A percentile compares a stretch with the other conserved stretches of the same genome.
Evolutionary conservation across 2,888 invertebrate genomes (phyloP).

Genomic region (Tinea pellionella): DNA sequence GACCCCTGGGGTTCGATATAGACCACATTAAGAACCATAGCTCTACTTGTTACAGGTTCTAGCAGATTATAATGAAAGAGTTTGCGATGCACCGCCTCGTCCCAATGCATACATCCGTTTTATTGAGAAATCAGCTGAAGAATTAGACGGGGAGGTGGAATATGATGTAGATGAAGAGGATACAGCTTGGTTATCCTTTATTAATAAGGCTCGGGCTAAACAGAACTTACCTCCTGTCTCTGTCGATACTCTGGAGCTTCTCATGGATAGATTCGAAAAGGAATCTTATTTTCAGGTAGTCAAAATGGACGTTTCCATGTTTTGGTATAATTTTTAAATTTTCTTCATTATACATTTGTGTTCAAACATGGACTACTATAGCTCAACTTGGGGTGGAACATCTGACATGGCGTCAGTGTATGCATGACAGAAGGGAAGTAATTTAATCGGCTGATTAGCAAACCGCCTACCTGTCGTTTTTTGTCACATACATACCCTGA

Average conservation of each 20-base stretch:
- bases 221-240: slow-evolving; percentile 81
- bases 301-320: too few relatives aligned
- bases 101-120: slow-evolving; percentile 93
- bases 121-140: slow-evolving; percentile 94
- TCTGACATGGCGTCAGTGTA: too few relatives aligned
- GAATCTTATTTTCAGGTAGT: slow-evolving; percentile 95
- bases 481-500: too few relatives aligned
- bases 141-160: slow-evolving; percentile 92
- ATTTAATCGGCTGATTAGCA: too few relatives aligned
- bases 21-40: too few relatives aligned
- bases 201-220: slow-evolving; percentile 82
- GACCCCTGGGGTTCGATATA: too few relatives aligned
- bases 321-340: too few relatives aligned
- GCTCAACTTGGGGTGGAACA: too few relatives aligned
- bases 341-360: too few relatives aligned
- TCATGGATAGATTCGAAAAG: slow-evolving; percentile 98
- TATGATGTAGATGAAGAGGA: slow-evolving; percentile 99
- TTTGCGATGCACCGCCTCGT: slow-evolving; percentile 84
- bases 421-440: too few relatives aligned
- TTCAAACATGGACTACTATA: too few relatives aligned
- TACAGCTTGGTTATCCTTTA: slow-evolving; percentile 90
- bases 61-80: slow-evolving; percentile 77
- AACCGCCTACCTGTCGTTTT: too few relatives aligned
- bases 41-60: slow-evolving; percentile 57
- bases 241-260: slow-evolving; percentile 90